Percentiles rank a stretch among this genome's conserved stretches.
Evolutionary conservation across 2,888 invertebrate species (phyloP).

Genomic region (Belgica antarctica): DNA sequence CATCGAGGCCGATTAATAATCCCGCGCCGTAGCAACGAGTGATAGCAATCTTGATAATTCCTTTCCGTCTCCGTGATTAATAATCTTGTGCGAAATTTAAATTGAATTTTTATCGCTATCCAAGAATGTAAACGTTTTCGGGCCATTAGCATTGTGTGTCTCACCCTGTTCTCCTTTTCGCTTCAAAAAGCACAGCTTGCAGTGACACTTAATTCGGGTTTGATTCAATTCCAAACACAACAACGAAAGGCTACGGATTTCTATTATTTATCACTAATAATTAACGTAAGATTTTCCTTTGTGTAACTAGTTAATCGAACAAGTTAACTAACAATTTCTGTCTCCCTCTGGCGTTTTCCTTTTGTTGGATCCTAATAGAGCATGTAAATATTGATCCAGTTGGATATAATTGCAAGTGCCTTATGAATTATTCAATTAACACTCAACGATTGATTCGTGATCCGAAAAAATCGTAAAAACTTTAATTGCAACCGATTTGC

Average conservation of each 20-base stretch:
- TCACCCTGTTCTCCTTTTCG: conserved; percentile 9
- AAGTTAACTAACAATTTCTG: no score
- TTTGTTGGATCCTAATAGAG: background rate
- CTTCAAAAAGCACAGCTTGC: conserved; percentile 4
- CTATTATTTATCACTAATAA: conserved; percentile 35
- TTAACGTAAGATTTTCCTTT: conserved; percentile 31
- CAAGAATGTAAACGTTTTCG: background rate
- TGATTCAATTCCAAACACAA: conserved; percentile 4
- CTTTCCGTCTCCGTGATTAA: conserved; percentile 38
- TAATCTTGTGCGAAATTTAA: conserved; percentile 26
- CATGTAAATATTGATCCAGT: background rate
- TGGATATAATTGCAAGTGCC: conserved; percentile 9
- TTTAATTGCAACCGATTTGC: background rate
- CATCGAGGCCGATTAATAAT: conserved; percentile 30
- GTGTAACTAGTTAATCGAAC: background rate
- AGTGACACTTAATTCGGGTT: background rate
- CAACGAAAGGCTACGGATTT: conserved; percentile 42
- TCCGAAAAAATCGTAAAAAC: background rate
- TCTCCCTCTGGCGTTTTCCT: no score
- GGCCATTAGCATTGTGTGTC: background rate
- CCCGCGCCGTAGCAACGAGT: background rate
- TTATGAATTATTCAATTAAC: conserved; percentile 41
- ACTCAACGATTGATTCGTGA: conserved; percentile 26
- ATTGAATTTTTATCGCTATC: conserved; percentile 28
- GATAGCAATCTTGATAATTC: conserved; percentile 41